phyloP scores from a whole-genome alignment of 2,888 invertebrate species.

The Acheta domesticus region DNA sequence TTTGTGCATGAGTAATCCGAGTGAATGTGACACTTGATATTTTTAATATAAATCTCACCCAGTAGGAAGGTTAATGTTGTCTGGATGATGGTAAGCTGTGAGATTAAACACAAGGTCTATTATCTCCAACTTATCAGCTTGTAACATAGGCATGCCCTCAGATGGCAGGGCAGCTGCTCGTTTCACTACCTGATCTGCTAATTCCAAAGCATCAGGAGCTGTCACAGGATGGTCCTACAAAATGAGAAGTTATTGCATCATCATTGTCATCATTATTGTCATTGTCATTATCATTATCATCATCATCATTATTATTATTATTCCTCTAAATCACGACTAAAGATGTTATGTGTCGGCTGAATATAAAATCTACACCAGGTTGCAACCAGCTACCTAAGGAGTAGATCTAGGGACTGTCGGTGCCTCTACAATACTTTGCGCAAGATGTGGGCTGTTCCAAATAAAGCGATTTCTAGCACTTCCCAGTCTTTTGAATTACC shows the following conservation, averaged over 20 bases:
- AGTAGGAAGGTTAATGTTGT: conserved; percentile 81
- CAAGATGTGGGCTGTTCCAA: too few species aligned
- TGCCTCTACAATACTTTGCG: too few species aligned
- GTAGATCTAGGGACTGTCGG: too few species aligned
- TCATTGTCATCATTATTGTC: too few species aligned
- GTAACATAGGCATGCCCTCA: conserved; percentile 67
- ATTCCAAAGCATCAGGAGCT: conserved; percentile 79
- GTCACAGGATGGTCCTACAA: conserved; percentile 71
- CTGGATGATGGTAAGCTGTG: conserved; percentile 87
- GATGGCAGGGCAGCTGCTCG: conserved; percentile 75
- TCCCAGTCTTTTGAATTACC: too few species aligned
- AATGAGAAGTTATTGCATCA: conserved; percentile 29
- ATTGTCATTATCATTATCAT: too few species aligned
- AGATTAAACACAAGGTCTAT: conserved; percentile 87
- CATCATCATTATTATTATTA: too few species aligned
- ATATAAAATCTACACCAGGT: too few species aligned
- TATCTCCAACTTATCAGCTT: conserved; percentile 76
- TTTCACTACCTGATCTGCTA: conserved; percentile 79
- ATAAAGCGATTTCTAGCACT: too few species aligned
- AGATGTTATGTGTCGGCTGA: too few species aligned
- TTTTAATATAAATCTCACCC: conserved; percentile 56
- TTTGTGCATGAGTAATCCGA: not conserved
- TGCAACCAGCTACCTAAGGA: too few species aligned
- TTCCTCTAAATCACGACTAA: too few species aligned
- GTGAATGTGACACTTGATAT: conserved; percentile 21